A percentile compares a stretch with the other conserved stretches of the same genome.
Conservation (phyloP, 2,113 vertebrate species). For the Lamprotornis superbus region DNA sequence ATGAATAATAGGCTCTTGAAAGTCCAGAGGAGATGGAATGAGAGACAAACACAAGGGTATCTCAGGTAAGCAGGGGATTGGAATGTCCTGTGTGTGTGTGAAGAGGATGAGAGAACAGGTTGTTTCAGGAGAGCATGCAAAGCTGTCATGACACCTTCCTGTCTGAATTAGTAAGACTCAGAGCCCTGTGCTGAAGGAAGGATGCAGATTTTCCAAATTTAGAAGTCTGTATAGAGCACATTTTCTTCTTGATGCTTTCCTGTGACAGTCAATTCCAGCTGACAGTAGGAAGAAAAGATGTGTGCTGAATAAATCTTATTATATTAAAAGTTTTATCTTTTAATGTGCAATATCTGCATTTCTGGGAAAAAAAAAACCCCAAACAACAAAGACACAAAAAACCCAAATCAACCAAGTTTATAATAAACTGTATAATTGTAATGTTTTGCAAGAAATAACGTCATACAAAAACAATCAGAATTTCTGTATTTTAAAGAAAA, state of each 20-base stretch:
- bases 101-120: neutral
- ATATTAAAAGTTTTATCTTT: neutral
- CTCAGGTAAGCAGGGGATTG: rapidly evolving
- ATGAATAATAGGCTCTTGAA: neutral
- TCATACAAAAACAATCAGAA: neutral
- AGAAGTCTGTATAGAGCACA: neutral
- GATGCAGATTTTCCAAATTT: constrained; percentile 30
- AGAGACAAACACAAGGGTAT: neutral
- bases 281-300: constrained; percentile 34
- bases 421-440: neutral
- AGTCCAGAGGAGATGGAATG: neutral
- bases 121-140: neutral
- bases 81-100: neutral
- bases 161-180: neutral
- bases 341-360: neutral
- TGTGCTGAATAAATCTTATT: neutral
- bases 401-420: neutral
- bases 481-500: neutral
- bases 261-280: constrained; percentile 5
- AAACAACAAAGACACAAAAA: neutral
- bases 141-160: constrained; percentile 9
- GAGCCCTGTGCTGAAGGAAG: neutral
- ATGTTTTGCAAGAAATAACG: neutral
- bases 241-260: constrained; percentile 4
- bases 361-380: neutral